phyloP scores from a whole-genome alignment of 2,113 vertebrate species.

The Gnathonemus longibarbis region DNA sequence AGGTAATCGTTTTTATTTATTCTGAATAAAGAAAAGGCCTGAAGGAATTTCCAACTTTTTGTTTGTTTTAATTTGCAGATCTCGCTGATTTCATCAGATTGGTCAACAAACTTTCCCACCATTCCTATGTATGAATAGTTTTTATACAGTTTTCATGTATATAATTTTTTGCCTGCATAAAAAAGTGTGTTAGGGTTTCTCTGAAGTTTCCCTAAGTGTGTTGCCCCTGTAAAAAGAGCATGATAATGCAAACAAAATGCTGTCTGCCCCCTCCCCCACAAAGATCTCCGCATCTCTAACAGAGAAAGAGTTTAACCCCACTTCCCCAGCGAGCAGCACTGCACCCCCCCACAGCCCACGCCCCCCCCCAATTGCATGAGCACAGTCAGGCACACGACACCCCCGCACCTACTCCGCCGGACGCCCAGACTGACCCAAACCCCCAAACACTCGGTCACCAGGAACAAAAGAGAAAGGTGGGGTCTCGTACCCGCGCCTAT shows the following conservation, averaged over 20 bases:
- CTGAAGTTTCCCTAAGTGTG: neutral
- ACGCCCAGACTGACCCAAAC: neutral
- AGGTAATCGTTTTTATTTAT: no score
- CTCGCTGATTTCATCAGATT: no score
- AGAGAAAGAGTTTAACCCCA: neutral
- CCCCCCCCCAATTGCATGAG: neutral
- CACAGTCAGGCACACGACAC: neutral
- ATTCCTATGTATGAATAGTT: no score
- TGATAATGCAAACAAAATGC: neutral
- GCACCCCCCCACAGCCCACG: neutral
- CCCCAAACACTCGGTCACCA: neutral
- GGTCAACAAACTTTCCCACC: no score
- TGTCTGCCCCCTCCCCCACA: neutral
- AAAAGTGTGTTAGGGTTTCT: no score
- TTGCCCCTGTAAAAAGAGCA: neutral
- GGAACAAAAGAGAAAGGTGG: slow-evolving; percentile 23
- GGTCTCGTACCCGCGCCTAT: neutral
- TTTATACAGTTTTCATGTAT: no score
- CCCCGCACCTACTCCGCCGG: neutral
- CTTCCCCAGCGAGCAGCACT: neutral
- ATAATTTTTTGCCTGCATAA: no score
- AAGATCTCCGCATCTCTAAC: neutral
- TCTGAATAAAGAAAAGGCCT: no score
- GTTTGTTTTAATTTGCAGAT: no score
- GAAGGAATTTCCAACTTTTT: no score